Percentiles rank a stretch among this genome's conserved stretches.
Conservation (phyloP, 1,140 invertebrate genomes). For the Psilanteris sp. region DNA sequence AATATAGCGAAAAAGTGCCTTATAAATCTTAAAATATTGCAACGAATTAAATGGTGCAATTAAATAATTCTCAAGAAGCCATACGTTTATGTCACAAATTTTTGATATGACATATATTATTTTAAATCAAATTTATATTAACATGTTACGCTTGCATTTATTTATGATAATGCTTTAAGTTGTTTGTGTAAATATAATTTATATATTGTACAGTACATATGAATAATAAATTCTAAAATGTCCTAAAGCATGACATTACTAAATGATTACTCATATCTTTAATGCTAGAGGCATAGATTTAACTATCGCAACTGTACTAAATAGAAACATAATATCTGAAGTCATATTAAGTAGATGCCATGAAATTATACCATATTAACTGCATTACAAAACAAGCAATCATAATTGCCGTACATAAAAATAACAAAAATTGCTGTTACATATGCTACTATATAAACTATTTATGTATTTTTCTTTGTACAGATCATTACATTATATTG, state of each 20-base stretch:
- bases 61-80: too few species aligned
- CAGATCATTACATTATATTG: too few species aligned
- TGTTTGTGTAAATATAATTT: constrained; percentile 43
- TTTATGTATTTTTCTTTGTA: too few species aligned
- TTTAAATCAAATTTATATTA: too few species aligned
- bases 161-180: constrained; percentile 32
- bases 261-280: constrained; percentile 49
- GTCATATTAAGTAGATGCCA: constrained; percentile 32
- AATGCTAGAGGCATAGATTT: constrained; percentile 35
- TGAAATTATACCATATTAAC: constrained; percentile 38
- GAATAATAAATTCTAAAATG: constrained; percentile 46
- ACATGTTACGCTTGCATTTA: constrained; percentile 7
- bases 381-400: constrained; percentile 19
- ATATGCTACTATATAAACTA: not conserved
- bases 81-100: too few species aligned
- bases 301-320: constrained; percentile 46
- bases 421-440: not conserved
- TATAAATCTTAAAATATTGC: too few species aligned
- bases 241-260: constrained; percentile 45
- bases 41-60: too few species aligned
- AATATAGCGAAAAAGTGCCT: too few species aligned
- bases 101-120: too few species aligned
- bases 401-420: too few species aligned
- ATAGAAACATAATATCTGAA: constrained; percentile 50
- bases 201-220: constrained; percentile 29